These are phyloP conservation scores for Sebastolobus alascanus DNA, from an alignment of 2,797 vertebrate genomes.

Conservation along the genomic window DNA sequence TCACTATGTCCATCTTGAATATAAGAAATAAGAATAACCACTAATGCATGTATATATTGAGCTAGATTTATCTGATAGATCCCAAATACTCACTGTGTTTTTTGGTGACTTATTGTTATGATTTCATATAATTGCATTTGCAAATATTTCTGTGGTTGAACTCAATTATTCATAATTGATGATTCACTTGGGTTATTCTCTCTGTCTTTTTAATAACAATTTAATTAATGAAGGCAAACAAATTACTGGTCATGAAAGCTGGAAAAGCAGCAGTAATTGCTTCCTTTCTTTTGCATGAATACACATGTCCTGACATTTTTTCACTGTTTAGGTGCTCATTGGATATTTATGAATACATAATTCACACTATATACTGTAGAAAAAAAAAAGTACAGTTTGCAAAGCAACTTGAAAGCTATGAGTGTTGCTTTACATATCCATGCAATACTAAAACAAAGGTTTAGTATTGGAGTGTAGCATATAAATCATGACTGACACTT, in stretches of 20 bases:
- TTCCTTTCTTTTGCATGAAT: background rate
- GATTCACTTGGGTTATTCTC: background rate
- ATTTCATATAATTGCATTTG: background rate
- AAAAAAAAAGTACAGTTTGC: background rate
- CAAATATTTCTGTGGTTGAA: background rate
- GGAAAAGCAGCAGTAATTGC: constrained; percentile 2
- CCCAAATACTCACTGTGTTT: background rate
- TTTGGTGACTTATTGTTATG: background rate
- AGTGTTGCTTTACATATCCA: background rate
- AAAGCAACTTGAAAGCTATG: background rate
- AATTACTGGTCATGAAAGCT: background rate
- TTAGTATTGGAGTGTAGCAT: background rate
- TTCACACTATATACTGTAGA: background rate
- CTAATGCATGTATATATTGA: background rate
- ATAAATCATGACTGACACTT: background rate
- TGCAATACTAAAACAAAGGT: background rate
- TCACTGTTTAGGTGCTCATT: background rate
- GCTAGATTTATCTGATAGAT: background rate
- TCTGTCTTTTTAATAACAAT: background rate
- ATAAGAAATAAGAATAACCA: background rate
- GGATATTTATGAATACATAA: background rate
- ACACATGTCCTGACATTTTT: background rate
- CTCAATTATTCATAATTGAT: background rate
- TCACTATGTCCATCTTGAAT: background rate
- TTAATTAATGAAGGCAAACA: background rate